Evolutionary conservation across 2,888 invertebrate species (phyloP), one percentile per base, ranked within the genome.

Genomic region (Ametastegia equiseti): DNA sequence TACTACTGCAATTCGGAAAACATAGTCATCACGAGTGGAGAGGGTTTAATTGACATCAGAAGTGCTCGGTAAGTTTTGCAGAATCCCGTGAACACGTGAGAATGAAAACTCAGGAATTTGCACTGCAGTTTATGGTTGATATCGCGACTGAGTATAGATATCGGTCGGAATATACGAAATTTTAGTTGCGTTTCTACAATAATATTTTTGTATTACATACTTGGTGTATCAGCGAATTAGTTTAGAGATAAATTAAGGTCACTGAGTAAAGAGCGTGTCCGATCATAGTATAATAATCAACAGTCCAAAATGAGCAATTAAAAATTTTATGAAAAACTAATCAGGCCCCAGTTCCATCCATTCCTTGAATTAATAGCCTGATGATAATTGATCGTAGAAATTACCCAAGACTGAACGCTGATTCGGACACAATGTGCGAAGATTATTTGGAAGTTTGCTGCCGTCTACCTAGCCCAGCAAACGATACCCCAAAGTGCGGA

Each of bases 371-470:
- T 9, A 39, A 7, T 19, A 65, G 39, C 39, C 39, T 15, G 65
- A 67, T 23, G 36, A 36, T 67, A 9, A 11, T 5, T 39, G 15
- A n/a, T 45, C 27, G 3, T 7, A 45, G 30, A 27, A 2, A 5
- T n/a, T n/a, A 11, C 6, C 23, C 11, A 23, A 30, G 65, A 0
- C 11, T 39, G 77, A 23, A 50, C 19, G 11, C 13, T 19, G 27
- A 45, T 19, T 23, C 36, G 47, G 80, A 81, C 1, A 83, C 85
- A 1, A 84, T 85, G 7, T 89, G 88, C 77, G 83, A 82, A 4
- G 87, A 87, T 65, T 88, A 87, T 81, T 86, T 89, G 82, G 89
- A 90, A 65, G 88, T 90, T 71, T 90, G 90, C 69, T 87, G 87
- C 75, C 75, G 39, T 13, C 36, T 81, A 15, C 73, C 63, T n/a